A percentile compares a stretch with the other conserved stretches of the same genome.
These are phyloP conservation scores for Amphimallon solstitiale DNA, from an alignment of 2,888 invertebrate genomes.

Conservation along the genomic window DNA sequence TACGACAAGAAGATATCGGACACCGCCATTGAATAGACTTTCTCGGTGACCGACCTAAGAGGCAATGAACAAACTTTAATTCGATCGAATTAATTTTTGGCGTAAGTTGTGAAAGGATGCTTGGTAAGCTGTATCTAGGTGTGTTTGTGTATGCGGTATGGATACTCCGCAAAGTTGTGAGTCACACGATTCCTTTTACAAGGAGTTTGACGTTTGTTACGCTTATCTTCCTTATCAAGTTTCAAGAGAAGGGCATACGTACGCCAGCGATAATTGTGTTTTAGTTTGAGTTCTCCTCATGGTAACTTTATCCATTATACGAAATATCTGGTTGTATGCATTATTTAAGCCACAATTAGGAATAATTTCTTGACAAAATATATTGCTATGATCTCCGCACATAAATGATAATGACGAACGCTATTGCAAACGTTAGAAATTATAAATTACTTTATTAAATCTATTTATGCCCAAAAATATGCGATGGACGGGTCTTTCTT, in stretches of 20 bases:
- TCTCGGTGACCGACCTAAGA: not conserved
- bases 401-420: too few relatives aligned
- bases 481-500: too few relatives aligned
- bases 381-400: too few relatives aligned
- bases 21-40: not conserved
- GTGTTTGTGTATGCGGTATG: not conserved
- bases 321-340: too few relatives aligned
- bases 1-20: not conserved
- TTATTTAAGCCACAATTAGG: too few relatives aligned
- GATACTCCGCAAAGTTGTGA: not conserved
- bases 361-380: too few relatives aligned
- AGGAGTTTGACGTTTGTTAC: slow-evolving; percentile 15
- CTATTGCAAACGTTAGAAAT: too few relatives aligned
- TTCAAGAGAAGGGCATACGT: not conserved
- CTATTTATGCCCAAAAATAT: too few relatives aligned
- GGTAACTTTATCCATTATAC: too few relatives aligned
- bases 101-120: not conserved
- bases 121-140: not conserved
- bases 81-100: slow-evolving; percentile 21
- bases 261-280: slow-evolving; percentile 15
- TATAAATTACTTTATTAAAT: too few relatives aligned
- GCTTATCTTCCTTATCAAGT: slow-evolving; percentile 24
- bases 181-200: slow-evolving; percentile 3
- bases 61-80: slow-evolving; percentile 13
- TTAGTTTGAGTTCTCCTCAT: slow-evolving; percentile 11